phyloP scores from a whole-genome alignment of 2,797 vertebrate species.

The Neopelma chrysocephalum region DNA sequence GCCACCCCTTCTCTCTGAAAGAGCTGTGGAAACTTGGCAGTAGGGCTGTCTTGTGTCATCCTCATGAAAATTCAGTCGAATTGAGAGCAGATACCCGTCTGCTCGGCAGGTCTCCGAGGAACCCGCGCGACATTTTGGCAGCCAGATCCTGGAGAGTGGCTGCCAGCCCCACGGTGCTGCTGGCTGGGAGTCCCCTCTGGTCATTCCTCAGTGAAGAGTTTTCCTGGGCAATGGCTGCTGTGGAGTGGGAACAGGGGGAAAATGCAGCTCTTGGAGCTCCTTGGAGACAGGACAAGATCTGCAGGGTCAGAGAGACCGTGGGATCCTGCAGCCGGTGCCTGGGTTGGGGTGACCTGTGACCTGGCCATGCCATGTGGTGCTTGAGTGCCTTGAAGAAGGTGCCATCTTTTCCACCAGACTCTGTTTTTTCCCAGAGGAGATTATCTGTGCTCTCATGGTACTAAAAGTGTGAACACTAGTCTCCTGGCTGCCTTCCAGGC shows the following conservation, averaged over 20 bases:
- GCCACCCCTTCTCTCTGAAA: background rate
- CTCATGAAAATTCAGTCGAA: background rate
- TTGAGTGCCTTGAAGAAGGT: background rate
- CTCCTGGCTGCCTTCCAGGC: conserved; percentile 34
- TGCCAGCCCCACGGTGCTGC: background rate
- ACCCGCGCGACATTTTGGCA: background rate
- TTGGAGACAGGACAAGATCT: background rate
- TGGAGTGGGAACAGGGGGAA: fast-evolving
- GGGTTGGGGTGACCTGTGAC: background rate
- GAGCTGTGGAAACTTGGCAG: conserved; percentile 29
- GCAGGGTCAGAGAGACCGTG: background rate
- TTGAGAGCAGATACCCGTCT: background rate
- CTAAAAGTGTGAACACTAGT: conserved; percentile 36
- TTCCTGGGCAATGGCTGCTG: background rate
- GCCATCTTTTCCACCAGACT: background rate
- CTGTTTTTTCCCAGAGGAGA: background rate
- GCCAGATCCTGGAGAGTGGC: background rate
- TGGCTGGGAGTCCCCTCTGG: background rate
- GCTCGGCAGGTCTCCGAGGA: background rate
- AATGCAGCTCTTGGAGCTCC: fast-evolving
- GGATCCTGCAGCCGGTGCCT: background rate
- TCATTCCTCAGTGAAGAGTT: background rate
- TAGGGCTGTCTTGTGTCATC: conserved; percentile 21
- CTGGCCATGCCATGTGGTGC: fast-evolving
- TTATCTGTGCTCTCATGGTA: background rate